A percentile compares a stretch with the other conserved stretches of the same genome.
These are phyloP conservation scores for Pygoscelis adeliae DNA, from an alignment of 2,113 vertebrate species.

Conservation along the genomic window DNA sequence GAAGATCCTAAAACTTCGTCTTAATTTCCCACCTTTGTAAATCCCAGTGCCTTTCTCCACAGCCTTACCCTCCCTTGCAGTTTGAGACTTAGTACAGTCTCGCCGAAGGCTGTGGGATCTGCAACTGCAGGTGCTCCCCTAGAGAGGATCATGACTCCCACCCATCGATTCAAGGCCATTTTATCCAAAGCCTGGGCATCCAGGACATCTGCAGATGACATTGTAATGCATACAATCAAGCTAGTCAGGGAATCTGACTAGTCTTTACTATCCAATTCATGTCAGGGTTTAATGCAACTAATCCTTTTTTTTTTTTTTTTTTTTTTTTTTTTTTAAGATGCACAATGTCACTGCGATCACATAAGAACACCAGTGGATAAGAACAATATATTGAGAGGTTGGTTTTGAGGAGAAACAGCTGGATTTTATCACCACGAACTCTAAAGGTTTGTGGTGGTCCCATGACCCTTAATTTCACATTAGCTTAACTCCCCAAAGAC, in stretches of 20 bases:
- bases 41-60: not conserved
- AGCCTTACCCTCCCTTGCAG: not conserved
- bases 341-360: not conserved
- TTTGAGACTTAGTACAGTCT: not conserved
- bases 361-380: not conserved
- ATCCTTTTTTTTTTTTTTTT: not conserved
- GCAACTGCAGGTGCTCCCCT: not conserved
- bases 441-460: constrained; percentile 52
- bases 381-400: not conserved
- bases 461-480: constrained; percentile 61
- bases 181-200: not conserved
- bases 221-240: not conserved
- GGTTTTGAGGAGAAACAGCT: constrained; percentile 60
- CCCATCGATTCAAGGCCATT: not conserved
- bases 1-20: not conserved
- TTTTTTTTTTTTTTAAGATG: not conserved
- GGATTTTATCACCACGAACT: constrained; percentile 58
- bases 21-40: not conserved
- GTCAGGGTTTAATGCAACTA: constrained; percentile 1
- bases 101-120: not conserved
- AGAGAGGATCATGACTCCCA: not conserved
- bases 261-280: constrained; percentile 7
- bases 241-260: not conserved
- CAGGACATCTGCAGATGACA: not conserved
- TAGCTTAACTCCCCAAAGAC: constrained; percentile 59